Evolutionary conservation across 2,113 vertebrate genomes (phyloP).

Genomic region (Candoia aspera): DNA sequence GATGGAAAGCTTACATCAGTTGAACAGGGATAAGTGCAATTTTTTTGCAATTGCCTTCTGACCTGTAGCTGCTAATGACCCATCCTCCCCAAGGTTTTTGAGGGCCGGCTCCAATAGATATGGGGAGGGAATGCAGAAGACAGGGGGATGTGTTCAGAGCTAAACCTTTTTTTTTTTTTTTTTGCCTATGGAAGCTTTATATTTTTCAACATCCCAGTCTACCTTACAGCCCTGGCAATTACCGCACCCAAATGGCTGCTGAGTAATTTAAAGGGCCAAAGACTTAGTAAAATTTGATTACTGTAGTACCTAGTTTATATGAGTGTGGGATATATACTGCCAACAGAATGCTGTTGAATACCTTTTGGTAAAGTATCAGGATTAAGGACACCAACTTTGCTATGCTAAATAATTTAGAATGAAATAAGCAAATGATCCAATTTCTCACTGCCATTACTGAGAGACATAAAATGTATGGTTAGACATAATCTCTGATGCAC

Average conservation of each 20-base stretch:
- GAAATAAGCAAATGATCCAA: neutral
- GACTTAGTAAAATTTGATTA: neutral
- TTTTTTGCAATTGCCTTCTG: neutral
- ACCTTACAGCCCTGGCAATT: neutral
- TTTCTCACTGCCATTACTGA: neutral
- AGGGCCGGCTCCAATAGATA: neutral
- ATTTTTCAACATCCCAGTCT: neutral
- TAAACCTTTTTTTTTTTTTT: neutral
- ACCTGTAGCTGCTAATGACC: neutral
- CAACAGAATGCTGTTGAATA: neutral
- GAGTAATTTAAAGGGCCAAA: neutral
- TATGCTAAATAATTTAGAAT: neutral
- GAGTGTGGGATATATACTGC: neutral
- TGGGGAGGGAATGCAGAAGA: neutral
- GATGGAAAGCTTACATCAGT: neutral
- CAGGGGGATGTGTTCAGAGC: too few relatives aligned
- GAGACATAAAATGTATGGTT: neutral
- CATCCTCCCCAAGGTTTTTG: neutral
- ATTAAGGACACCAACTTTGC: too few relatives aligned
- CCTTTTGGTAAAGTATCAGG: neutral
- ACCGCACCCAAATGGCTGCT: neutral
- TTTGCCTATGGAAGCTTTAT: neutral
- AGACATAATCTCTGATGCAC: neutral
- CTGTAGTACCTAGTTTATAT: neutral
- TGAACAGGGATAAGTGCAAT: neutral